Evolutionary conservation across 1,140 invertebrate genomes (phyloP).

Genomic region (Calephelis virginiensis): DNA sequence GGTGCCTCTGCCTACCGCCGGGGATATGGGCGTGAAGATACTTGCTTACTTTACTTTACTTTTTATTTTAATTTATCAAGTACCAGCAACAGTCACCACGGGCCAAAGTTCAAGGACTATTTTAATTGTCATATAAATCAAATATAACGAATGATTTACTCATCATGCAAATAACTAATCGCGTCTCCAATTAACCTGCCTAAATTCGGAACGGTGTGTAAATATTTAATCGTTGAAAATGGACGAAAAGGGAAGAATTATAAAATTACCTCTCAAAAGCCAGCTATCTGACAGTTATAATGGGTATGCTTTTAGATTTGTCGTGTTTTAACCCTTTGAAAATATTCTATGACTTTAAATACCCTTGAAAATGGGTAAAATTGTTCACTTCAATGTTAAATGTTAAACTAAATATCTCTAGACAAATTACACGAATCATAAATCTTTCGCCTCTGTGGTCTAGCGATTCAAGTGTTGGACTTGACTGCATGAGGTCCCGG

Average conservation of each 20-base stretch:
- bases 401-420: too few relatives aligned
- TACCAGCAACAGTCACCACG: background rate
- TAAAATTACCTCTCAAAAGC: conserved; percentile 66
- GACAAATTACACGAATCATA: too few relatives aligned
- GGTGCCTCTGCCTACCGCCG: too few relatives aligned
- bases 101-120: background rate
- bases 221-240: conserved; percentile 71
- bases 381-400: too few relatives aligned
- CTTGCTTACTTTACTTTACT: too few relatives aligned
- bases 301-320: conserved; percentile 56
- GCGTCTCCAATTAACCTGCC: conserved; percentile 54
- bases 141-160: conserved; percentile 22
- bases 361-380: background rate
- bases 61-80: too few relatives aligned
- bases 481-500: too few relatives aligned
- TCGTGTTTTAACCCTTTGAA: conserved; percentile 4
- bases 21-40: too few relatives aligned
- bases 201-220: conserved; percentile 59
- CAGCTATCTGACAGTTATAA: conserved; percentile 52
- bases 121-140: background rate
- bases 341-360: conserved; percentile 16
- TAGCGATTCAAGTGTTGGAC: too few relatives aligned
- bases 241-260: conserved; percentile 70
- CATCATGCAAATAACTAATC: conserved; percentile 51
- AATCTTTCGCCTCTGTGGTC: too few relatives aligned